These are phyloP conservation scores for Haplotaxodon microlepis DNA, from an alignment of 2,113 vertebrate species.

Conservation along the genomic window DNA sequence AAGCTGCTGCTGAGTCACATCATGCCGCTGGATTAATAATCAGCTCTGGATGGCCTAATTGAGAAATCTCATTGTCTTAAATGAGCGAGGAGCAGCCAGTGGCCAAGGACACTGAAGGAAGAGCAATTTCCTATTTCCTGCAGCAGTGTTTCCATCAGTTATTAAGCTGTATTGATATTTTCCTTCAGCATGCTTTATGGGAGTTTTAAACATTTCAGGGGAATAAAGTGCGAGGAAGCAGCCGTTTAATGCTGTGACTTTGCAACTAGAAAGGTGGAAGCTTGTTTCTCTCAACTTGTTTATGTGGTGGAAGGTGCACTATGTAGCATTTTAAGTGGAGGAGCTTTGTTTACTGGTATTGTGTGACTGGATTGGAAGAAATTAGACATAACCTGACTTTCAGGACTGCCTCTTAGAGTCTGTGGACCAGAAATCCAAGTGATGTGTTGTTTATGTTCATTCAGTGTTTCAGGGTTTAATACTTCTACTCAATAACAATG, in stretches of 20 bases:
- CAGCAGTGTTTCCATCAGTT: conserved; percentile 5
- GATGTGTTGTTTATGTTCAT: not conserved
- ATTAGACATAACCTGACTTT: not conserved
- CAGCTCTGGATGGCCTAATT: conserved; percentile 34
- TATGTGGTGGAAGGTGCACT: not conserved
- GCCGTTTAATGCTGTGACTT: not conserved
- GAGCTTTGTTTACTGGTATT: not conserved
- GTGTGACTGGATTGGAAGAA: not conserved
- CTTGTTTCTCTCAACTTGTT: not conserved
- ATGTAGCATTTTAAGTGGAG: not conserved
- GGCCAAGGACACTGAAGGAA: conserved; percentile 36
- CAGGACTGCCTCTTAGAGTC: not conserved
- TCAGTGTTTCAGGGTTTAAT: not conserved
- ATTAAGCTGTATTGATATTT: conserved; percentile 22
- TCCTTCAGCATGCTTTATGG: not conserved
- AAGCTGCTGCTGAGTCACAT: conserved; percentile 22
- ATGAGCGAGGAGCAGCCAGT: conserved; percentile 9
- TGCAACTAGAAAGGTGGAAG: not conserved
- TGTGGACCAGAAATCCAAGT: not conserved
- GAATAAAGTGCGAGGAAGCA: not conserved
- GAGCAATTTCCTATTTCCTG: conserved; percentile 34
- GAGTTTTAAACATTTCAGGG: not conserved
- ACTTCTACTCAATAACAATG: not conserved
- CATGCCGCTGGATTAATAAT: conserved; percentile 25
- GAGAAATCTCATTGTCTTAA: conserved; percentile 42